Evolutionary conservation across 2,888 invertebrate species (phyloP).

Genomic region (Drosophila acutilabella): DNA sequence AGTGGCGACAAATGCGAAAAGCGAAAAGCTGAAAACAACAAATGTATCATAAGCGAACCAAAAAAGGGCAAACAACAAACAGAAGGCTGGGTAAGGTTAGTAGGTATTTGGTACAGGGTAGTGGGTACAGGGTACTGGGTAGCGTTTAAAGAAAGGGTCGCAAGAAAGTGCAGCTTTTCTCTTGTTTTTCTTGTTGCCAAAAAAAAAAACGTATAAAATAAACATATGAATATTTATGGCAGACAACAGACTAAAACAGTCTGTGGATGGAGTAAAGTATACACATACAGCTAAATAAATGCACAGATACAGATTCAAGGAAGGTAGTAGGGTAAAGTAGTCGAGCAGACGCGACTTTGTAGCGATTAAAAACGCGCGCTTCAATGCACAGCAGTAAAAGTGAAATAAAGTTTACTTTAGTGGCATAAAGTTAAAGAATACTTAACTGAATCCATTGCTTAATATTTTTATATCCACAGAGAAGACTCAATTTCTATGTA

Average conservation of each 20-base stretch:
- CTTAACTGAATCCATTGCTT: neutral
- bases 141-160: neutral
- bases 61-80: neutral
- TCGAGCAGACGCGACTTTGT: slow-evolving; percentile 26
- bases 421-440: no score
- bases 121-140: neutral
- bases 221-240: slow-evolving; percentile 76
- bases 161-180: slow-evolving; percentile 39
- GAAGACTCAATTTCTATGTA: neutral
- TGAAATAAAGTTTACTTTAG: no score
- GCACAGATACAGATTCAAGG: neutral
- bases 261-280: neutral
- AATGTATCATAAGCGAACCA: slow-evolving; percentile 46
- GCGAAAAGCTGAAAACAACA: slow-evolving; percentile 56
- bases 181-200: slow-evolving; percentile 34
- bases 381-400: slow-evolving; percentile 4
- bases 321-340: neutral
- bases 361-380: slow-evolving; percentile 36
- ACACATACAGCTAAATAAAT: neutral
- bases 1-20: slow-evolving; percentile 55
- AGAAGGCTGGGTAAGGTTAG: neutral
- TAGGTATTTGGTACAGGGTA: neutral
- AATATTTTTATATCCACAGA: neutral
- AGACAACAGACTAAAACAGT: slow-evolving; percentile 25
- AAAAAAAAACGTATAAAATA: slow-evolving; percentile 55